phyloP scores from a whole-genome alignment of 2,113 vertebrate species.

The Gadus chalcogrammus region DNA sequence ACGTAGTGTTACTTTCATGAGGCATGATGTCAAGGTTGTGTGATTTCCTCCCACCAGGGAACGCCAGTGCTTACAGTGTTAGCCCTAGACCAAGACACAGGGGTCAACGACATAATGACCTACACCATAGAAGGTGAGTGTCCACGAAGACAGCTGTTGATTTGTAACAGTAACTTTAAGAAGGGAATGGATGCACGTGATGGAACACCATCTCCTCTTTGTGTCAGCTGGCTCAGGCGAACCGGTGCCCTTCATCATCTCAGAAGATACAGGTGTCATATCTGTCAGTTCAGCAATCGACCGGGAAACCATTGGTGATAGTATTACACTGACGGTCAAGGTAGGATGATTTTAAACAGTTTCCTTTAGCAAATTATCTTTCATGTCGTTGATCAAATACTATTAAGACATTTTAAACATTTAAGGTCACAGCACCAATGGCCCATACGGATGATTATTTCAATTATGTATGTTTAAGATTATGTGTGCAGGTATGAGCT shows the following conservation, averaged over 20 bases:
- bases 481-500: background rate
- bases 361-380: background rate
- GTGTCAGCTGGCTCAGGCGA: constrained; percentile 43
- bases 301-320: constrained; percentile 74
- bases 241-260: constrained; percentile 71
- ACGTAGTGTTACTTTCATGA: background rate
- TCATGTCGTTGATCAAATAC: background rate
- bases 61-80: constrained; percentile 61
- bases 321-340: constrained; percentile 72
- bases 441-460: no score
- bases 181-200: constrained; percentile 1
- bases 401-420: background rate
- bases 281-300: constrained; percentile 68
- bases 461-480: no score
- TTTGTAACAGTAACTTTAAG: background rate
- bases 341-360: constrained; percentile 51
- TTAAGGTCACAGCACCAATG: no score
- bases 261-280: constrained; percentile 60
- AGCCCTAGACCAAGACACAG: constrained; percentile 78
- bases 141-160: background rate
- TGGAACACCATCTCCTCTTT: background rate
- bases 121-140: constrained; percentile 76
- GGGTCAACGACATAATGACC: constrained; percentile 64
- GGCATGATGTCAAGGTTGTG: background rate
- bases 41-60: constrained; percentile 50